Base-by-base conservation (phyloP, 2,888 invertebrate genomes). In the Cylindroiulus punctatus region DNA sequence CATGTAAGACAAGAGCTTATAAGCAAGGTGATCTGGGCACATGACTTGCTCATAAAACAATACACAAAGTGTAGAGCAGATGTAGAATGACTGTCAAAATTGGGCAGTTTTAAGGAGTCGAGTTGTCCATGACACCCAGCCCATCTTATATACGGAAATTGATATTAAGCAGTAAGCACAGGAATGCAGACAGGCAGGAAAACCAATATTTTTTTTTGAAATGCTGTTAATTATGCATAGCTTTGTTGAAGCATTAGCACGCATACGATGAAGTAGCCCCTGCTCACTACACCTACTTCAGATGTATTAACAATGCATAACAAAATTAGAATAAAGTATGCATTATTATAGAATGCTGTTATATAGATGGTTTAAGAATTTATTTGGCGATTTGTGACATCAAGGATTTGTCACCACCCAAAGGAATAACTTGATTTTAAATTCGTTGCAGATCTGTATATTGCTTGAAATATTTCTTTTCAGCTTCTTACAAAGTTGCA, bases 41-140 rank as follows among this genome's bases (percentile, higher is more conserved):
- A 19, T n/a, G 19, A 52, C n/a, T 52, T 52, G 52, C 52, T n/a
- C 19, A 17, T 52, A 52, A 52, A 52, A 52, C n/a, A 2, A 5
- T 19, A 52, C 19, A 52, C 52, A 52, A 52, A 52, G 52, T 52
- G 52, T n/a, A 52, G 52, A 52, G n/a, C 17, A 52, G 19, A 17
- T 52, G n/a, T n/a, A 52, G 5, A 52, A 5, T 52, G 52, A 5
- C 52, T 52, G 17, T 52, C 0, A 52, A 52, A 52, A 52, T 52
- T 5, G 19, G n/a, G 52, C 52, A 52, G 52, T 19, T 52, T 19
- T 52, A 52, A 52, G 5, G 52, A 52, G 26, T 22, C 26, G 30
- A 81, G 36, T 81, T 32, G 81, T 81, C 81, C 81, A 81, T 81
- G 81, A 22, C 81, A 81, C 81, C 81, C 81, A 81, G 81, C 81